Percentiles rank a stretch among this genome's conserved stretches.
phyloP scores from a whole-genome alignment of 2,888 invertebrate species.

The Smittia sp. region DNA sequence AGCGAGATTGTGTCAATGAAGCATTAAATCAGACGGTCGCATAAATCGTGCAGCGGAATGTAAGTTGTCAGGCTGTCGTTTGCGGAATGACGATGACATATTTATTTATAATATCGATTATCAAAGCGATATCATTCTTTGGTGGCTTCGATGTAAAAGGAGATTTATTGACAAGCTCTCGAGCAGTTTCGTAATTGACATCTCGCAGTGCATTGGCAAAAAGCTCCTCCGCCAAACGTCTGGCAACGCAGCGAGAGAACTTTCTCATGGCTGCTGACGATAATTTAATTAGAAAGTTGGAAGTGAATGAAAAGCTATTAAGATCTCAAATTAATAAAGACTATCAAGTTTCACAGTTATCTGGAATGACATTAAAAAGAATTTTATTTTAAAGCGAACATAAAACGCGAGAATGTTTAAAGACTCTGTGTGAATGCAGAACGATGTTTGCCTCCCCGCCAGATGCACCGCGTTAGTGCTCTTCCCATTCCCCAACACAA shows the following conservation, averaged over 20 bases:
- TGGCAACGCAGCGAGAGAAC: neutral
- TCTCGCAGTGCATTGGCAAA: neutral
- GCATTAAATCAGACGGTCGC: neutral
- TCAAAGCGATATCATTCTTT: conserved; percentile 3
- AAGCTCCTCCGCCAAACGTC: neutral
- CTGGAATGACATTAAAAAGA: conserved; percentile 1
- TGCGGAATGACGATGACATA: neutral
- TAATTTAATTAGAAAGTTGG: neutral
- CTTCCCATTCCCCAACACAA: no score
- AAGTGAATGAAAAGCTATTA: neutral
- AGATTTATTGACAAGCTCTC: neutral
- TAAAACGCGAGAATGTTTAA: neutral
- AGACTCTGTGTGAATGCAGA: neutral
- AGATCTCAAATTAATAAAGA: conserved; percentile 16
- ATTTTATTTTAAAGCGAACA: neutral
- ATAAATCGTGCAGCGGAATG: neutral
- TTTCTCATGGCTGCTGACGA: neutral
- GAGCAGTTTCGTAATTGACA: neutral
- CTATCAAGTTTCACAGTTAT: conserved; percentile 32
- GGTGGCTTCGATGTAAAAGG: neutral
- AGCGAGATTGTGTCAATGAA: conserved; percentile 20
- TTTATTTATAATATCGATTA: conserved; percentile 8
- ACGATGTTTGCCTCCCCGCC: neutral
- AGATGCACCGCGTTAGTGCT: neutral
- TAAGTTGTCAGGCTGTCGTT: neutral